Conservation (phyloP, 2,113 vertebrate genomes). For the Prionailurus viverrinus region DNA sequence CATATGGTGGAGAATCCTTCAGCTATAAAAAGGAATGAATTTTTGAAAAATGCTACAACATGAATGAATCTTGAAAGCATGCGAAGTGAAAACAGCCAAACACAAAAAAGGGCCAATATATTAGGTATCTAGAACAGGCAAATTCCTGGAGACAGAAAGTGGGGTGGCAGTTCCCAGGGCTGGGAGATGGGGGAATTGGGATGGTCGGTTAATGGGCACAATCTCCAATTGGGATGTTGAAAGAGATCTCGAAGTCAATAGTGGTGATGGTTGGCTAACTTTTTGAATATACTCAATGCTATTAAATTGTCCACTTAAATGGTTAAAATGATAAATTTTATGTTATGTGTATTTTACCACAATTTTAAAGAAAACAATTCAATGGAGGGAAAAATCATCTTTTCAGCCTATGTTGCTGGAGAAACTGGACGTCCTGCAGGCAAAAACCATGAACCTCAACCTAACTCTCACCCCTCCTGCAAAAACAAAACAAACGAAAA, state of each 20-base stretch:
- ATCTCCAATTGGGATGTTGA: neutral
- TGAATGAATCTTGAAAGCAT: neutral
- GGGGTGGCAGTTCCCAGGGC: neutral
- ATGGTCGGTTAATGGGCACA: too few relatives aligned
- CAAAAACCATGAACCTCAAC: neutral
- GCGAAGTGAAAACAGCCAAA: neutral
- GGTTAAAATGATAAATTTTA: neutral
- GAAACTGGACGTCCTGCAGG: neutral
- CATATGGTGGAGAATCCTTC: neutral
- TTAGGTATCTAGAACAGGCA: too few relatives aligned
- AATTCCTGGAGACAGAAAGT: neutral
- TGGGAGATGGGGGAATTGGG: accelerated
- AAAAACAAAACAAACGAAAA: neutral
- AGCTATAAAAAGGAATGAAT: neutral
- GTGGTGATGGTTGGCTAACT: neutral
- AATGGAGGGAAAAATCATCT: neutral
- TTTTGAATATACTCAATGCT: neutral
- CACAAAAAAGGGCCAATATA: neutral
- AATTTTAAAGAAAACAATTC: neutral
- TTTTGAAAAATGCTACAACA: neutral
- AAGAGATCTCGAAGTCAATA: neutral
- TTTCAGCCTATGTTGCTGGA: neutral
- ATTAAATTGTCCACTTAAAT: neutral
- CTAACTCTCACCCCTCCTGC: neutral
- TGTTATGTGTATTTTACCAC: neutral